These are phyloP conservation scores for Puma concolor DNA, from an alignment of 2,113 vertebrate species.

Conservation along the genomic window DNA sequence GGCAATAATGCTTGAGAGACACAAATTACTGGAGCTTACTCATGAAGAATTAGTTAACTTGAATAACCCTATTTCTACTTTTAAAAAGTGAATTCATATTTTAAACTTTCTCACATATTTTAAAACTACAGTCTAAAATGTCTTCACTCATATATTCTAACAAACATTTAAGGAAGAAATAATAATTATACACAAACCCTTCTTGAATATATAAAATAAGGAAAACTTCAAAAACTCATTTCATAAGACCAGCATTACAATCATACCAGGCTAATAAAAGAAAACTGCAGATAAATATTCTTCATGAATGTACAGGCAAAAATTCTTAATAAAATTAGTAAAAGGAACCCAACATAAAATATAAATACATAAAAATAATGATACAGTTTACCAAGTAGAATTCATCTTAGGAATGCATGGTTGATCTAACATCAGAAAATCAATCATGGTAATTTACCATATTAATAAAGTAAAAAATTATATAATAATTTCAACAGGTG, in stretches of 20 bases:
- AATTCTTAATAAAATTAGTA: neutral
- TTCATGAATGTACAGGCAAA: neutral
- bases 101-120: neutral
- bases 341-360: neutral
- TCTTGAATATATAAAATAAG: neutral
- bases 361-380: neutral
- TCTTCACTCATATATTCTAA: neutral
- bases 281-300: neutral
- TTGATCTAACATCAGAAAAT: neutral
- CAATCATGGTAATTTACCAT: neutral
- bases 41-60: neutral
- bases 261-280: neutral
- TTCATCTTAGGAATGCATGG: neutral
- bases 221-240: neutral
- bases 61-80: neutral
- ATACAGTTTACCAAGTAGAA: neutral
- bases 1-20: neutral
- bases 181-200: neutral
- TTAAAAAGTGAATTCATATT: neutral
- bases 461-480: neutral
- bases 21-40: neutral
- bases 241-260: neutral
- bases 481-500: neutral
- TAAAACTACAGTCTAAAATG: neutral
- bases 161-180: neutral